Evolutionary conservation across 2,888 invertebrate species (phyloP), one percentile per base, ranked within the genome.

Genomic region (Pimpla rufipes): DNA sequence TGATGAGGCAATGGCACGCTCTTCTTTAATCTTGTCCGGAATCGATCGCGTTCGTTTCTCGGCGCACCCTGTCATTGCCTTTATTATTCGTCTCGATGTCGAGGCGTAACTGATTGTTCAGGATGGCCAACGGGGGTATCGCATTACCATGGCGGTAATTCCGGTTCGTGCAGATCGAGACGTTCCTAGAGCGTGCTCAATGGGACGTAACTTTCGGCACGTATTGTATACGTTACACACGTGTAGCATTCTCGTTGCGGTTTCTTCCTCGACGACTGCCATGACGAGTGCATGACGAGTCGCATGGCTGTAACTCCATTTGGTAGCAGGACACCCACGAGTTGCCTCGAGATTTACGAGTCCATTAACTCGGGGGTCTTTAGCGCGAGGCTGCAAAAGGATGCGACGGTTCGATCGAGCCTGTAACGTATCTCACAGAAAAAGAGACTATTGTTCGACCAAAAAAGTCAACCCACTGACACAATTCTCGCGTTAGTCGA

Each of bases 101-200:
- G 86, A 90, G 84, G 92, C 91, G 92, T 91, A 88, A 91, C 92
- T 90, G 89, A 92, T 92, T 90, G 90, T 86, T 81, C 81, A 81
- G 79, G 78, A 86, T 79, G 85, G 86, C 57, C 13, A 87, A 84
- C 62, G 55, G 82, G 84, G 83, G 64, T 89, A 88, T 90, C 88
- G 87, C 50, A 89, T 89, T 88, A 88, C 89, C 81, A 79, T 86
- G 55, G 67, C 66, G 77, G 81, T 83, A 84, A 84, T 87, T 85
- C 77, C 50, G 79, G 68, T 67, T 64, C 50, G 67, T 62, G 71
- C 35, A 42, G 81, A 74, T 74, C 86, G 85, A 85, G 83, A 84
- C 86, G 76, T 75, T 84, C 78, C 76, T 74, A 68, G 79, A 79
- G 71, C 74, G 80, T 71, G 78, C 37, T 75, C 83, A 86, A 86